A percentile compares a stretch with the other conserved stretches of the same genome.
phyloP scores from a whole-genome alignment of 2,888 invertebrate species.

The Dasysyrphus albostriatus region DNA sequence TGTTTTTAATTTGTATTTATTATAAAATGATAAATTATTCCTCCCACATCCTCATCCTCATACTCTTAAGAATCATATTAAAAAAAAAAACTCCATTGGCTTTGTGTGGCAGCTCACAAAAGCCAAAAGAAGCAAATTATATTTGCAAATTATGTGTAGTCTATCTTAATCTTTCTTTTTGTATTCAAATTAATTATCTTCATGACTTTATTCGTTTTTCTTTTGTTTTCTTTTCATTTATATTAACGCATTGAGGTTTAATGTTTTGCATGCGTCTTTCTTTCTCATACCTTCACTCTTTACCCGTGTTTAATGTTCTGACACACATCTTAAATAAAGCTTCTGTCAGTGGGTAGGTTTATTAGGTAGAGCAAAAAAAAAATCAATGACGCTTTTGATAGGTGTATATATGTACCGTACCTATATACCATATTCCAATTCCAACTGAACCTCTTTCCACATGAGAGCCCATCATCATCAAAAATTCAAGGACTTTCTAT shows the following conservation, averaged over 20 bases:
- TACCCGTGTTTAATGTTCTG: conserved; percentile 4
- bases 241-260: not conserved
- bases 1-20: too few species aligned
- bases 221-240: not conserved
- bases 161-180: conserved; percentile 22
- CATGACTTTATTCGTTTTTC: not conserved
- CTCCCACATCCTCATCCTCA: not conserved
- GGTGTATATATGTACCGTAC: too few species aligned
- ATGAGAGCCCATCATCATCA: conserved; percentile 22
- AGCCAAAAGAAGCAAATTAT: conserved; percentile 23
- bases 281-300: not conserved
- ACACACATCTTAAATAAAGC: conserved; percentile 16
- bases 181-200: conserved; percentile 55
- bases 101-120: not conserved
- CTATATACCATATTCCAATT: too few species aligned
- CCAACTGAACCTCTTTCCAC: not conserved
- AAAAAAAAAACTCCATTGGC: not conserved
- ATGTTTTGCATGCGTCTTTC: conserved; percentile 27
- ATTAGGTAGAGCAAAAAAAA: not conserved
- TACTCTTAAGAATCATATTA: not conserved
- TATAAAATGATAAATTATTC: not conserved
- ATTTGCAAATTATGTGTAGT: conserved; percentile 47
- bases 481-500: conserved; percentile 62
- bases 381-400: conserved; percentile 21
- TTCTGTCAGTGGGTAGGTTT: too few species aligned